A percentile compares a stretch with the other conserved stretches of the same genome.
Evolutionary conservation across 2,888 invertebrate species (phyloP).

Genomic region (Cremastobaeus sp.): DNA sequence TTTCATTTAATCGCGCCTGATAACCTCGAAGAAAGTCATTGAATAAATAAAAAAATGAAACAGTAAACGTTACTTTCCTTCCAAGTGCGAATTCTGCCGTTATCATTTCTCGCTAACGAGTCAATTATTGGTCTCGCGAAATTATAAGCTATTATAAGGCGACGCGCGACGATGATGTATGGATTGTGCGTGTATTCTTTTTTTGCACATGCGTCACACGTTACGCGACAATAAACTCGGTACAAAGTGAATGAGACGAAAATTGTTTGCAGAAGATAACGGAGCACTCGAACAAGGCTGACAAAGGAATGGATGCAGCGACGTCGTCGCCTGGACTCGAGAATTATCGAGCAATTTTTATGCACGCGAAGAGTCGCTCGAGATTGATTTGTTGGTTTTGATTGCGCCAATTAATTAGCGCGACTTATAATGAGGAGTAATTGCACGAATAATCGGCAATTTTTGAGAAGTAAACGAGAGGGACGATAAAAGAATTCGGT

Average conservation of each 20-base stretch:
- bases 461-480: no score
- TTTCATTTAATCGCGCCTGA: background rate
- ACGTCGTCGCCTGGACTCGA: background rate
- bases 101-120: background rate
- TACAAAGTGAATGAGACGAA: conserved; percentile 40
- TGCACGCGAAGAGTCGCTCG: background rate
- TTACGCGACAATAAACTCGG: conserved; percentile 28
- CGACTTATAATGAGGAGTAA: no score
- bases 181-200: conserved; percentile 15
- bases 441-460: no score
- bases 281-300: conserved; percentile 11
- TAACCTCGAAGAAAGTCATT: background rate
- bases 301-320: conserved; percentile 33
- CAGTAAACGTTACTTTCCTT: background rate
- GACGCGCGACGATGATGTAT: conserved; percentile 14
- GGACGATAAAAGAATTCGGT: no score
- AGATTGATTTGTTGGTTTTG: conserved; percentile 27
- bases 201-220: conserved; percentile 16
- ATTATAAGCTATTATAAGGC: conserved; percentile 1
- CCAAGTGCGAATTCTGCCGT: background rate
- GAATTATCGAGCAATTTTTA: conserved; percentile 22
- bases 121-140: conserved; percentile 6
- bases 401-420: conserved; percentile 29
- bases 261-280: conserved; percentile 39
- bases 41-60: background rate